A percentile compares a stretch with the other conserved stretches of the same genome.
These are phyloP conservation scores for Eubasilissa splendida DNA, from an alignment of 2,888 invertebrate genomes.

Conservation along the genomic window DNA sequence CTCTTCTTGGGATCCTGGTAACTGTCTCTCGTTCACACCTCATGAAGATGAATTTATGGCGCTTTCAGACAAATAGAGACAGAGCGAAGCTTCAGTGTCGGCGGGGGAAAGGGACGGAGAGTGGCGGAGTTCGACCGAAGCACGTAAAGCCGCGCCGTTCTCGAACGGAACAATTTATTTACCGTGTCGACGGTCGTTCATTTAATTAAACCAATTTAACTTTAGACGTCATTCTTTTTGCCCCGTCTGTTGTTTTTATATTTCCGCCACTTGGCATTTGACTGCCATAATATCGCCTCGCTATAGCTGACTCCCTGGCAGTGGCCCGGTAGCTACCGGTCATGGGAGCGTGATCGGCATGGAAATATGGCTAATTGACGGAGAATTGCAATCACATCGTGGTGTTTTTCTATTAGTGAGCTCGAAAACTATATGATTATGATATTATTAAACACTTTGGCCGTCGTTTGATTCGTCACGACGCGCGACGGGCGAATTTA, in stretches of 20 bases:
- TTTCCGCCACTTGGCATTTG: constrained; percentile 38
- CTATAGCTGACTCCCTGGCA: neutral
- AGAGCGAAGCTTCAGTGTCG: constrained; percentile 3
- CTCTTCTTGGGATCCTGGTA: constrained; percentile 7
- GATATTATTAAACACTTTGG: neutral
- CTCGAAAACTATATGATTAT: neutral
- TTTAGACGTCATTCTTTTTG: constrained; percentile 56
- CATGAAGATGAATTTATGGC: constrained; percentile 51
- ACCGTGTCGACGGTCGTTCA: constrained; percentile 58
- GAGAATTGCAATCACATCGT: neutral
- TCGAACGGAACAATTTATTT: constrained; percentile 58
- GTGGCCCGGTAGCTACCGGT: neutral
- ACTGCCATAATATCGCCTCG: constrained; percentile 45
- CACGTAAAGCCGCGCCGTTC: constrained; percentile 39
- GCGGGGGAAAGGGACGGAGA: constrained; percentile 39
- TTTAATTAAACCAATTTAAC: constrained; percentile 59
- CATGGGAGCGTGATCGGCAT: neutral
- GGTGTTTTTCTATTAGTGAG: too few species aligned
- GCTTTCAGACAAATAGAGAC: constrained; percentile 42
- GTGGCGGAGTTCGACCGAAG: constrained; percentile 12
- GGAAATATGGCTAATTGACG: neutral
- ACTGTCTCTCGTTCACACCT: constrained; percentile 45
- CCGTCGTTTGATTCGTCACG: constrained; percentile 1
- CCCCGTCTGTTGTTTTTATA: constrained; percentile 17
- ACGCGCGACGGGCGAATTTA: constrained; percentile 8